Evolutionary conservation across 2,113 vertebrate species (phyloP).

Genomic region (Dendropsophus ebraccatus): DNA sequence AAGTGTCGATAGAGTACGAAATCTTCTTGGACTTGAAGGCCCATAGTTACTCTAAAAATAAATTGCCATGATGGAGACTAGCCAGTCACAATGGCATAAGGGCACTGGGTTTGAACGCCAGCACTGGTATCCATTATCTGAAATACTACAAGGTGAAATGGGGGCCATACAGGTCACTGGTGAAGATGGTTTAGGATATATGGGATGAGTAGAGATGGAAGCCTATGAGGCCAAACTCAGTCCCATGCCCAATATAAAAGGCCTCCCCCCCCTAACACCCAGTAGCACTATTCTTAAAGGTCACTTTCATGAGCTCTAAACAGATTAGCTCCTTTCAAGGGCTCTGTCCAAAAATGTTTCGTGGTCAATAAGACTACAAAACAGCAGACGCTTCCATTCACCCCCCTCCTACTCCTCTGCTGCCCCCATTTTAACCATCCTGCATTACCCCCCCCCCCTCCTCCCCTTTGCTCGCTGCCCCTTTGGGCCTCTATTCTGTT

Average conservation of each 20-base stretch:
- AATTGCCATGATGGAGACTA: too few relatives aligned
- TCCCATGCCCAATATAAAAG: constrained; percentile 61
- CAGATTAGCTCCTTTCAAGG: constrained; percentile 71
- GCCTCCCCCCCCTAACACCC: background rate
- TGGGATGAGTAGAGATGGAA: too few relatives aligned
- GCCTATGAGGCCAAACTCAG: constrained; percentile 65
- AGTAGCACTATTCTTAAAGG: constrained; percentile 67
- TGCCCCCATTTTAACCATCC: too few relatives aligned
- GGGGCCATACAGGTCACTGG: too few relatives aligned
- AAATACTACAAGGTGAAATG: background rate
- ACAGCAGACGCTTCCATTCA: constrained; percentile 76
- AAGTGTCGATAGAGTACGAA: too few relatives aligned
- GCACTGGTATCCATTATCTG: too few relatives aligned
- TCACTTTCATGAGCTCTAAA: constrained; percentile 71
- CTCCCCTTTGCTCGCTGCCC: constrained; percentile 68
- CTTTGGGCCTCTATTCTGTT: constrained; percentile 84
- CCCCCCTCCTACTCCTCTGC: constrained; percentile 54
- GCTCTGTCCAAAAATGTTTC: constrained; percentile 70
- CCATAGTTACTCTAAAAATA: too few relatives aligned
- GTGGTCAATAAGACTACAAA: constrained; percentile 76
- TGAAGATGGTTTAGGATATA: too few relatives aligned
- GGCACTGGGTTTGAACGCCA: background rate
- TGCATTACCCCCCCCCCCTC: background rate
- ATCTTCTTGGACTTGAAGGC: too few relatives aligned
- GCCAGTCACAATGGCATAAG: too few relatives aligned